Evolutionary conservation across 2,113 vertebrate genomes (phyloP).

Genomic region (Guaruba guarouba): DNA sequence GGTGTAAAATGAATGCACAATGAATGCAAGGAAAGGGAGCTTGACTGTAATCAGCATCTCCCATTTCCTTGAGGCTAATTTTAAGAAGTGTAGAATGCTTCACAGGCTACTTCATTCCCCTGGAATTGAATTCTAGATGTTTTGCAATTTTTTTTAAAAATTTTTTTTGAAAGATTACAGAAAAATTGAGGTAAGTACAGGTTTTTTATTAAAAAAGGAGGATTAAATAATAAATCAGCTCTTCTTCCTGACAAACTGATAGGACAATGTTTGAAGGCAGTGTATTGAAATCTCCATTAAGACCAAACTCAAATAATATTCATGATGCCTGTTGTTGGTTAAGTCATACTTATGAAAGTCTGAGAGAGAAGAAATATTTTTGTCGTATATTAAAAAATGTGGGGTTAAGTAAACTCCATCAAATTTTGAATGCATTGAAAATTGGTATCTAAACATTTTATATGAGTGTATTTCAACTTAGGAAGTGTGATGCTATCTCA

Average conservation of each 20-base stretch:
- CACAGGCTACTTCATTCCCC: neutral
- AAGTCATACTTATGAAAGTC: neutral
- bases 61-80: fast-evolving
- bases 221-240: neutral
- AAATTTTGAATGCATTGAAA: neutral
- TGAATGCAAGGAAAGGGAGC: neutral
- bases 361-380: neutral
- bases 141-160: neutral
- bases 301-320: neutral
- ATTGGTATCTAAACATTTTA: neutral
- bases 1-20: neutral
- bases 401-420: neutral
- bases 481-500: neutral
- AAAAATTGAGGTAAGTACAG: neutral
- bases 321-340: neutral
- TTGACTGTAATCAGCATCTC: neutral
- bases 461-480: neutral
- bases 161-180: neutral
- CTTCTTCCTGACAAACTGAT: neutral
- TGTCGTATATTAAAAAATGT: neutral
- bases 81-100: neutral
- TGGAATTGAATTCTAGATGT: neutral
- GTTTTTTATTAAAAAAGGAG: neutral
- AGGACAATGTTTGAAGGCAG: neutral
- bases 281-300: neutral